These are phyloP conservation scores for Laticauda colubrina DNA, from an alignment of 2,113 vertebrate species.

Conservation along the genomic window DNA sequence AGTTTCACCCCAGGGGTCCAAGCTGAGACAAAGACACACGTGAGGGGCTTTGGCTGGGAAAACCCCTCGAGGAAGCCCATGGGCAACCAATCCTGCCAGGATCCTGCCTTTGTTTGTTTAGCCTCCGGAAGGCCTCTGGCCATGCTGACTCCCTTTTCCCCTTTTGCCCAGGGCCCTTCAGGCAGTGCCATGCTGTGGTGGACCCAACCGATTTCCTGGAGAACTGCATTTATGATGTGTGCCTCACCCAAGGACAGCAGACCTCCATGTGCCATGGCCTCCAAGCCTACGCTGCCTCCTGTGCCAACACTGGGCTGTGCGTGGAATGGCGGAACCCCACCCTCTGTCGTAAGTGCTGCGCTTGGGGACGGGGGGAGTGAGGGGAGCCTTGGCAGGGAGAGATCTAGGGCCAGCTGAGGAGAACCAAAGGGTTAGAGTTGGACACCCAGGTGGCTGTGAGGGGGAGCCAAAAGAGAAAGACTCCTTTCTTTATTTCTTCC, in stretches of 20 bases:
- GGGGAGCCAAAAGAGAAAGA: not conserved
- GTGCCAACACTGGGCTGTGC: conserved; percentile 72
- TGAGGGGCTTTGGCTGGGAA: not conserved
- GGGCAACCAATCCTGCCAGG: no score
- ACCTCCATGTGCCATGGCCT: conserved; percentile 82
- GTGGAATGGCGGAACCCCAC: conserved; percentile 80
- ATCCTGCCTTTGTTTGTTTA: no score
- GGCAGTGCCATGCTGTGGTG: conserved; percentile 75
- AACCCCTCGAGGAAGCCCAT: no score
- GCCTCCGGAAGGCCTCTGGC: no score
- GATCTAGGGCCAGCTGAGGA: not conserved
- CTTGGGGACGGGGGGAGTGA: not conserved
- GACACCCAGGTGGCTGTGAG: not conserved
- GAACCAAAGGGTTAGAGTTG: not conserved
- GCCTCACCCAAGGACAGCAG: conserved; percentile 73
- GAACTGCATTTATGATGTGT: conserved; percentile 84
- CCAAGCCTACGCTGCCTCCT: conserved; percentile 82
- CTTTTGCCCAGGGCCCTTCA: conserved; percentile 77
- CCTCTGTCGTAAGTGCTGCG: conserved; percentile 81
- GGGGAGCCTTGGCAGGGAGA: not conserved
- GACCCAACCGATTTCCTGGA: conserved; percentile 73
- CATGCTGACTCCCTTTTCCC: not conserved
- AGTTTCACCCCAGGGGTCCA: not conserved
- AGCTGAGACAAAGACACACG: not conserved
- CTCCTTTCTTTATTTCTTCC: not conserved